Conservation (phyloP, 2,113 vertebrate genomes). For the Periophthalmodon schlosseri region DNA sequence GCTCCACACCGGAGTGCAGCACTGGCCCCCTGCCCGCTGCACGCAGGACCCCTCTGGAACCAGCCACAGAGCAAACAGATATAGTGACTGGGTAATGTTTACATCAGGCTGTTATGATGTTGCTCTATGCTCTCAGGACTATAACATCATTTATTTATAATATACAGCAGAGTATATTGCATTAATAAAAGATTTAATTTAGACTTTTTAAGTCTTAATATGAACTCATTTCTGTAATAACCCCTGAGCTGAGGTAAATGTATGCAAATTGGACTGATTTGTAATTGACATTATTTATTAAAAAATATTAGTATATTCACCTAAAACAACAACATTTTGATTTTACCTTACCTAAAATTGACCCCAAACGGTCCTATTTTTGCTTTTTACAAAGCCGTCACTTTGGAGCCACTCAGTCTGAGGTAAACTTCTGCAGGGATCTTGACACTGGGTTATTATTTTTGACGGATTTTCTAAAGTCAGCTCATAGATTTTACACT, state of each 20-base stretch:
- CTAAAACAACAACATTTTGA: neutral
- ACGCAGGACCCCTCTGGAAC: constrained; percentile 59
- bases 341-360: neutral
- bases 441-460: constrained; percentile 3
- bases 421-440: neutral
- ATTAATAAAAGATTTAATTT: constrained; percentile 73
- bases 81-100: constrained; percentile 71
- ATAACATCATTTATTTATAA: constrained; percentile 64
- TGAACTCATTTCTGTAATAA: constrained; percentile 14
- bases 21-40: constrained; percentile 59
- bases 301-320: neutral
- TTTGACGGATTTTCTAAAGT: constrained; percentile 3
- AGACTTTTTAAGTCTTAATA: constrained; percentile 46
- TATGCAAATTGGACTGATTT: neutral
- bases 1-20: constrained; percentile 53
- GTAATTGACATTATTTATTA: neutral
- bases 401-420: constrained; percentile 8
- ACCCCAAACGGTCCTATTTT: neutral
- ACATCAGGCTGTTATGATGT: constrained; percentile 69
- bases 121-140: constrained; percentile 60
- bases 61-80: constrained; percentile 49
- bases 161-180: constrained; percentile 64
- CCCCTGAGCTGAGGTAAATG: too few species aligned
- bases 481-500: neutral
- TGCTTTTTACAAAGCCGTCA: neutral